Evolutionary conservation across 2,888 invertebrate species (phyloP), one percentile per base, ranked within the genome.

Genomic region (Thyatira batis): DNA sequence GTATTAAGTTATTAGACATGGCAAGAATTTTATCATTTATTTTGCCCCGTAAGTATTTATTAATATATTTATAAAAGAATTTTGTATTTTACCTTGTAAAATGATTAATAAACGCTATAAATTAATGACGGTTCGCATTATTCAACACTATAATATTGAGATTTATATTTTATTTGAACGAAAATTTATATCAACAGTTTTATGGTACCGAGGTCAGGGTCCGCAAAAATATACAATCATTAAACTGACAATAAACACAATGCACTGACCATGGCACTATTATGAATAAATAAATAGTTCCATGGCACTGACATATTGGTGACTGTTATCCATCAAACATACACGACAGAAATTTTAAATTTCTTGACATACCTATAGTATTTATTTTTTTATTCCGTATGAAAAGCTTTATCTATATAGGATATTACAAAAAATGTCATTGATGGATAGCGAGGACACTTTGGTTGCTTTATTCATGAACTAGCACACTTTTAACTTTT

Each of bases 41-140:
- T 80, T 80, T 69, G 77, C 79, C 87, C 82, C 65, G 57, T 84
- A 82, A 82, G 79, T 87, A 85, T 84, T 81, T 88, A 85, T 84
- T 85, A 77, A 79, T 78, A 82, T 86, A 89, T 89, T 88, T 88
- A 89, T 89, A 72, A 85, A 73, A 80, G 77, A 80, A 61, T 76
- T 83, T 85, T 90, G 89, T 91, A 90, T 91, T 89, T 91, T 88
- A 91, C 85, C 85, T 89, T 89, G 90, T 91, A 89, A 85, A 82
- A 73, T 89, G 80, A 89, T 89, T 84, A 90, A 91, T 91, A 91
- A 90, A 91, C 74, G 88, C 89, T 88, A 86, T 88, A 81, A 87
- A 86, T 85, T 85, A 83, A 84, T 83, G 69, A 82, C 82, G 79
- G 82, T 82, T 89, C 84, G 89, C 89, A 87, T 91, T 91, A 87